These are phyloP conservation scores for Carpatolechia fugitivella DNA, from an alignment of 2,888 invertebrate genomes.

Conservation along the genomic window DNA sequence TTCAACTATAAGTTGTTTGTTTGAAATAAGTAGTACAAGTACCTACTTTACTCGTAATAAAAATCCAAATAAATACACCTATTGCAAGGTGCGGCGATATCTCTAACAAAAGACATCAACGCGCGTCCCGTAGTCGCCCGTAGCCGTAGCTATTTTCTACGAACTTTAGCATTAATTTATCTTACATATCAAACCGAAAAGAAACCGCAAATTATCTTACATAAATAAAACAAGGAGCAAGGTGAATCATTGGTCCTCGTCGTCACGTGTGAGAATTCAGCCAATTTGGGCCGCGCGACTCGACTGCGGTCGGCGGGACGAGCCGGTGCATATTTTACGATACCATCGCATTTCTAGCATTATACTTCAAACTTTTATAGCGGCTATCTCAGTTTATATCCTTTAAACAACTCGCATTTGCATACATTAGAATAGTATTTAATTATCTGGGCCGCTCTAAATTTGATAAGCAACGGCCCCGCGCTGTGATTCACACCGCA, in stretches of 20 bases:
- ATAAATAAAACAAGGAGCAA: background rate
- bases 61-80: too few relatives aligned
- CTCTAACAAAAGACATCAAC: constrained; percentile 38
- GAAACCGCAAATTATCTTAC: too few relatives aligned
- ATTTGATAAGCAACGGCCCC: background rate
- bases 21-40: too few relatives aligned
- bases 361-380: constrained; percentile 8
- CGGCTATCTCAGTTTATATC: constrained; percentile 10
- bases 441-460: constrained; percentile 9
- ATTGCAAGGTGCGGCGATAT: too few relatives aligned
- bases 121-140: constrained; percentile 22
- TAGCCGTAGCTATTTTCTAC: too few relatives aligned
- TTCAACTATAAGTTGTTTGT: too few relatives aligned
- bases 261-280: constrained; percentile 3
- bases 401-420: constrained; percentile 11
- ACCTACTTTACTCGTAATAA: too few relatives aligned
- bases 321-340: constrained; percentile 10
- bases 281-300: background rate
- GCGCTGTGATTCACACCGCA: background rate
- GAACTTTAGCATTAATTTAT: too few relatives aligned
- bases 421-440: constrained; percentile 11
- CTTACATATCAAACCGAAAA: too few relatives aligned
- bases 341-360: constrained; percentile 15
- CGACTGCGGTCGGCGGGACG: background rate
- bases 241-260: background rate